Evolutionary conservation across 2,888 invertebrate genomes (phyloP).

Genomic region (Catocala nupta): DNA sequence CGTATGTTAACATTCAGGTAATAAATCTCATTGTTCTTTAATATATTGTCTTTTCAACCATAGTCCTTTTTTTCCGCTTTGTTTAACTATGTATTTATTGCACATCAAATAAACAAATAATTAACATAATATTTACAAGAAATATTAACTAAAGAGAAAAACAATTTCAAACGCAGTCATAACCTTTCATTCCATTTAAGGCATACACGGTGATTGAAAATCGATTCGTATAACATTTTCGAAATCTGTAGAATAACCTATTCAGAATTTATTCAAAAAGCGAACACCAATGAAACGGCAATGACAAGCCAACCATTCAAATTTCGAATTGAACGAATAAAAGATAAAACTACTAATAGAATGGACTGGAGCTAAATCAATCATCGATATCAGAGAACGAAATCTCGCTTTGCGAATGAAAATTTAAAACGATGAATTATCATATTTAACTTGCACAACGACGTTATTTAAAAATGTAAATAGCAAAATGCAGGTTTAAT

Average conservation of each 20-base stretch:
- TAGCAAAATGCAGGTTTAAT: conserved; percentile 6
- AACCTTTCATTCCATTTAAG: too few species aligned
- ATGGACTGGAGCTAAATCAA: conserved; percentile 50
- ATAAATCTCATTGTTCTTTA: too few species aligned
- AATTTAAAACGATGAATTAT: conserved; percentile 46
- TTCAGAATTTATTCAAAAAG: conserved; percentile 1
- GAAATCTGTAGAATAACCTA: neutral
- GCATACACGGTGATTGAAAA: too few species aligned
- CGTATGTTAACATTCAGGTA: too few species aligned
- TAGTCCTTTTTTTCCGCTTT: too few species aligned
- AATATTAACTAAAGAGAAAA: too few species aligned
- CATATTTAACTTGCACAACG: conserved; percentile 18
- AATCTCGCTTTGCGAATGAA: conserved; percentile 47
- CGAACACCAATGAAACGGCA: conserved; percentile 10
- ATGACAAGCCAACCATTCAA: conserved; percentile 18
- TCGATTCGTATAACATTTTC: too few species aligned
- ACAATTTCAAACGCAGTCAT: too few species aligned
- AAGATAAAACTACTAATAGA: conserved; percentile 53
- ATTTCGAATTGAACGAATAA: conserved; percentile 49
- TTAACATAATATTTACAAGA: too few species aligned
- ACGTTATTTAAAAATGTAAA: conserved; percentile 26
- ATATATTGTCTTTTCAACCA: too few species aligned
- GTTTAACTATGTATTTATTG: too few species aligned
- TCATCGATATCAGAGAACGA: conserved; percentile 51
- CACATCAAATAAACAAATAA: too few species aligned